Conservation (phyloP, 2,797 vertebrate genomes). For the Coregonus suidteri region DNA sequence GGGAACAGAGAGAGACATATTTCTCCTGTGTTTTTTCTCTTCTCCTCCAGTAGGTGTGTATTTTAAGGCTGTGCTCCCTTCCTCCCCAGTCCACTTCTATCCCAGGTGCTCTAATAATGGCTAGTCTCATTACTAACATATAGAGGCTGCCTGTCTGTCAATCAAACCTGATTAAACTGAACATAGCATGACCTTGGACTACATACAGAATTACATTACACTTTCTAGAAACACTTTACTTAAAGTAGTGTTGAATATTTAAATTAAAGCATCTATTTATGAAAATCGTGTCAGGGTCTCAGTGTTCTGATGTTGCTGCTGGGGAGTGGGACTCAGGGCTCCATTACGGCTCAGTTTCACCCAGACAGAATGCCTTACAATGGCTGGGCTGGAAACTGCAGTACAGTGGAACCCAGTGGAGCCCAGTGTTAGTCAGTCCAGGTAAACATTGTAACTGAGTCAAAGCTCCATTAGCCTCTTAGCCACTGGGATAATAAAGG, state of each 20-base stretch:
- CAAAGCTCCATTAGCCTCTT: not conserved
- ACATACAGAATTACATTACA: slow-evolving; percentile 50
- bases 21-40: slow-evolving; percentile 53
- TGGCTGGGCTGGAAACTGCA: not conserved
- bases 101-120: slow-evolving; percentile 70
- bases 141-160: slow-evolving; percentile 69
- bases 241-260: slow-evolving; percentile 43
- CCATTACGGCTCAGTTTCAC: not conserved
- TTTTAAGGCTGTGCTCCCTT: slow-evolving; percentile 69
- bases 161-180: slow-evolving; percentile 66
- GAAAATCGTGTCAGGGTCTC: slow-evolving; percentile 45
- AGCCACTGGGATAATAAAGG: too few species aligned
- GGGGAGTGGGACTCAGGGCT: too few species aligned
- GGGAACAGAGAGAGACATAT: slow-evolving; percentile 4
- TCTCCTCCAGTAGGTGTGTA: slow-evolving; percentile 59
- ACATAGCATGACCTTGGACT: slow-evolving; percentile 77
- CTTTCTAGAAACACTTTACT: slow-evolving; percentile 18
- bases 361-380: not conserved
- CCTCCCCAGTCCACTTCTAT: slow-evolving; percentile 61
- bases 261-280: slow-evolving; percentile 53
- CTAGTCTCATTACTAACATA: slow-evolving; percentile 73
- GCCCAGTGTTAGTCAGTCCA: not conserved
- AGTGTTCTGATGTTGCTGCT: slow-evolving; percentile 30
- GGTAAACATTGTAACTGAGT: not conserved
- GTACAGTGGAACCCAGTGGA: too few species aligned